Base-by-base conservation (phyloP, 2,888 invertebrate genomes). In the Microctonus brassicae region DNA sequence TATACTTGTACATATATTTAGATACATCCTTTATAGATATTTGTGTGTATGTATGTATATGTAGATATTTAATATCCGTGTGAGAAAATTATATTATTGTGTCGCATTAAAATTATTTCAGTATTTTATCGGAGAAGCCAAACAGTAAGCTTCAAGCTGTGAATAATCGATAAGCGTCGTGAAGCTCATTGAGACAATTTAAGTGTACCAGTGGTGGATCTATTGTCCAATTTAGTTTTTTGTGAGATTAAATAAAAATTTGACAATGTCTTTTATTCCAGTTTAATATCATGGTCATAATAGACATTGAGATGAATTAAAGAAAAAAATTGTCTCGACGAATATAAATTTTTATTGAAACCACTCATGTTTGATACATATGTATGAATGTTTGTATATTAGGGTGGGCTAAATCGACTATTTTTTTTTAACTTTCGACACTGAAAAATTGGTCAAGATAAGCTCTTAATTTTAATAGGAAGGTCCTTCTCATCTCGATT, bases 181-280 rank as follows among this genome's bases (percentile, higher is more conserved):
- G 39, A 66, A 61, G 57, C 65, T 64, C 73, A 76, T 76, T 72
- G 75, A 78, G 73, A 72, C 75, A 73, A 73, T 76, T 75, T 68
- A 75, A 65, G 39, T 61, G 72, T 64, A 66, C 24, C 64, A 26
- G 24, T 57, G 63, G 67, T 29, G 66, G 42, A 74, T 74, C 68
- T 64, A 75, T 77, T 74, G 77, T 73, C 76, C 77, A 61, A 73
- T 64, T 24, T 20, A 60, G 64, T 47, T 34, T 60, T n/a, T 17
- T 42, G 57, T 29, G 20, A 52, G 63, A 47, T 26, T 62, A 29
- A 65, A 47, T 20, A 52, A 58, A 66, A 70, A 73, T 73, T 72
- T 60, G 53, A 52, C 69, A 69, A 58, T 57, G 60, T 65, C 39
- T 52, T 61, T 73, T 42, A 60, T 22, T 47, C 47, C 33, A 6